Percentiles rank a stretch among this genome's conserved stretches.
phyloP scores from a whole-genome alignment of 2,888 invertebrate species.

The Platerodrilus igneus region DNA sequence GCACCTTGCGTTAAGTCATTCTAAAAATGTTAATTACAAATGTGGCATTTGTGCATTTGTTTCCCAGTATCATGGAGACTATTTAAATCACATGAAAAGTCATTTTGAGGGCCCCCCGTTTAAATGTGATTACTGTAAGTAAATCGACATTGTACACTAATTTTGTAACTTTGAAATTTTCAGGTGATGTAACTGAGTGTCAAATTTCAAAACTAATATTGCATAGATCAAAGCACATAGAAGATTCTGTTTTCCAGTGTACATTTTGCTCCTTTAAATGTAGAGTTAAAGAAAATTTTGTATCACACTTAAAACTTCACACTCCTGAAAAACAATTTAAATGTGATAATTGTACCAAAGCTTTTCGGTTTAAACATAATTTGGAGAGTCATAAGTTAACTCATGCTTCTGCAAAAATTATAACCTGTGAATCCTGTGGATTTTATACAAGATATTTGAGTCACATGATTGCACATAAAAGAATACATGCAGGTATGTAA shows the following conservation, averaged over 20 bases:
- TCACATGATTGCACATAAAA: slow-evolving; percentile 60
- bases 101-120: slow-evolving; percentile 61
- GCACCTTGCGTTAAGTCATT: slow-evolving; percentile 54
- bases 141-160: too few species aligned
- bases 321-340: slow-evolving; percentile 55
- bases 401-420: slow-evolving; percentile 54
- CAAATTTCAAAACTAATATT: slow-evolving; percentile 55
- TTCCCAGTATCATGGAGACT: slow-evolving; percentile 59
- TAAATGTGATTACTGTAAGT: slow-evolving; percentile 57
- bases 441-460: slow-evolving; percentile 64
- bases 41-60: slow-evolving; percentile 61
- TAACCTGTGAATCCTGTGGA: slow-evolving; percentile 62
- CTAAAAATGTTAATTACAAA: slow-evolving; percentile 55
- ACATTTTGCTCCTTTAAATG: slow-evolving; percentile 56
- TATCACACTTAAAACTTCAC: slow-evolving; percentile 57
- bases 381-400: slow-evolving; percentile 56
- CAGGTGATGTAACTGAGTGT: slow-evolving; percentile 44
- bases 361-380: slow-evolving; percentile 56
- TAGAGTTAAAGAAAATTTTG: slow-evolving; percentile 54
- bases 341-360: slow-evolving; percentile 56
- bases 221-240: slow-evolving; percentile 56
- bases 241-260: slow-evolving; percentile 50
- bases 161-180: slow-evolving; percentile 21
- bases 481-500: slow-evolving; percentile 57
- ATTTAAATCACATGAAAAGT: slow-evolving; percentile 57